A percentile compares a stretch with the other conserved stretches of the same genome.
These are phyloP conservation scores for Picus viridis DNA, from an alignment of 2,797 vertebrate species.

Conservation along the genomic window DNA sequence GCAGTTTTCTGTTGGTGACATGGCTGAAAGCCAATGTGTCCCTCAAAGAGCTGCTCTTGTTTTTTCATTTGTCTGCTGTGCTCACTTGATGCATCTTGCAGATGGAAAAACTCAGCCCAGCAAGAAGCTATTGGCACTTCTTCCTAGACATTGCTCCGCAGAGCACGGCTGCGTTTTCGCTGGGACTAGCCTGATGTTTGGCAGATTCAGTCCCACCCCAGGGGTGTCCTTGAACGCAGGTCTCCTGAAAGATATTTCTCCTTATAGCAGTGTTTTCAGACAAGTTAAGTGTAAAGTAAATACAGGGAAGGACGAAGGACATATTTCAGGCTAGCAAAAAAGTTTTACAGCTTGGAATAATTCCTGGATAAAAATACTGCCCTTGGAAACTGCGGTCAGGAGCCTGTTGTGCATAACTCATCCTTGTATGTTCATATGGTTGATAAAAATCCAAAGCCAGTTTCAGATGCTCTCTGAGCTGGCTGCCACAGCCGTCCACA, in stretches of 20 bases:
- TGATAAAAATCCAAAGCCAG: conserved; percentile 39
- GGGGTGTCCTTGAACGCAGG: neutral
- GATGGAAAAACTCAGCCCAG: conserved; percentile 41
- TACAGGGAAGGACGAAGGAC: neutral
- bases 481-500: conserved; percentile 30
- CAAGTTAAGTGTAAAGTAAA: neutral
- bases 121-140: neutral
- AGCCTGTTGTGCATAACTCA: conserved; percentile 32
- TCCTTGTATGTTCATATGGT: conserved; percentile 29
- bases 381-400: neutral
- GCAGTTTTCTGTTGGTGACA: neutral
- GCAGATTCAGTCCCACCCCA: neutral
- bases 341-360: neutral
- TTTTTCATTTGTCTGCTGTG: neutral
- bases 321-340: neutral
- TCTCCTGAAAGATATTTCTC: neutral
- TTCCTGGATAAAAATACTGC: conserved; percentile 20
- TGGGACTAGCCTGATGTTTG: neutral
- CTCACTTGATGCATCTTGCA: neutral
- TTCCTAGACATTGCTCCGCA: accelerated
- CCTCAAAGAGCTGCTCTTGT: neutral
- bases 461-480: conserved; percentile 30
- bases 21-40: neutral
- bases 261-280: neutral
- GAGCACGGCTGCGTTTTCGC: neutral